Percentiles rank a stretch among this genome's conserved stretches.
These are phyloP conservation scores for Halcyon chelicuti DNA, from an alignment of 2,797 vertebrate species.

Conservation along the genomic window DNA sequence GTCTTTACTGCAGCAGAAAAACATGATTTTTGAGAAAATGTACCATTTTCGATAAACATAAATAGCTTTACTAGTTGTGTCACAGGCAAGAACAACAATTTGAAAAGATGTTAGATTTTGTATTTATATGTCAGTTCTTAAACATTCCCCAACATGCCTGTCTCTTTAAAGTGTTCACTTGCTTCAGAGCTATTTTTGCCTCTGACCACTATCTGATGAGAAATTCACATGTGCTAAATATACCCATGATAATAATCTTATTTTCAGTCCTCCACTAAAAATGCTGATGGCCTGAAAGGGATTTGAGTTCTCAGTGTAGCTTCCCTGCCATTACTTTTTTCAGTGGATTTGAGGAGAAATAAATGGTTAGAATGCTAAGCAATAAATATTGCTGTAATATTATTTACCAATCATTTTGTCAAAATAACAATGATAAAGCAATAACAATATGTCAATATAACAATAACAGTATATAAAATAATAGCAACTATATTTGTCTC, in stretches of 20 bases:
- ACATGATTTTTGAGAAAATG: not conserved
- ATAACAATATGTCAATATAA: not conserved
- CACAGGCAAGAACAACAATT: not conserved
- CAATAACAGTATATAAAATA: not conserved
- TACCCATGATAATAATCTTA: constrained; percentile 36
- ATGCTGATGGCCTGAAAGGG: constrained; percentile 24
- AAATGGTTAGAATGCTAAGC: not conserved
- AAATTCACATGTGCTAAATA: constrained; percentile 50
- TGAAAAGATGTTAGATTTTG: not conserved
- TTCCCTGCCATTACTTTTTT: constrained; percentile 18
- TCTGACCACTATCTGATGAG: constrained; percentile 51
- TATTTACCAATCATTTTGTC: constrained; percentile 13
- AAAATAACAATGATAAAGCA: not conserved
- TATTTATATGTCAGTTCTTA: not conserved
- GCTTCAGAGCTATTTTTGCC: constrained; percentile 43
- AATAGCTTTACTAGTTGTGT: not conserved
- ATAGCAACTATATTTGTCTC: not conserved
- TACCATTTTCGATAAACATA: not conserved
- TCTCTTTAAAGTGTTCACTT: constrained; percentile 24
- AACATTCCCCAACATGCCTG: not conserved
- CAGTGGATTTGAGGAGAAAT: not conserved
- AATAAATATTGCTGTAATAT: not conserved
- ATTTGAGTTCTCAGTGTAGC: not conserved
- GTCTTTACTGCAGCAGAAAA: not conserved
- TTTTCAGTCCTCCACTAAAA: constrained; percentile 33